Conservation (phyloP, 2,888 invertebrate genomes). For the Allygus modestus region DNA sequence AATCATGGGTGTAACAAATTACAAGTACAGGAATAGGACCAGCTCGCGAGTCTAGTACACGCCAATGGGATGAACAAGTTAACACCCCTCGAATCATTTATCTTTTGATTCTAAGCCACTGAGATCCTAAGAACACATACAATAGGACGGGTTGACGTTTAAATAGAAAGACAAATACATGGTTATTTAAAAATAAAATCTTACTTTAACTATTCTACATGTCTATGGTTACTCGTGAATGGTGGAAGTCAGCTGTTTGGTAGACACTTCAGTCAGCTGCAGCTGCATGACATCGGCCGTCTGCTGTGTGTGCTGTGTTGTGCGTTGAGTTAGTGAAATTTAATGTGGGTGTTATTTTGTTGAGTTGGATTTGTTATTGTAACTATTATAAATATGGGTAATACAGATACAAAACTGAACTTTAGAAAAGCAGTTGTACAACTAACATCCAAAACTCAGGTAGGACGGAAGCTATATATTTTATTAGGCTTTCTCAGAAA, state of each 20-base stretch:
- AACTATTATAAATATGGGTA: conserved; percentile 94
- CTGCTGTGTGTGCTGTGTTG: conserved; percentile 39
- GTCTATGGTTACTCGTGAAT: too few species aligned
- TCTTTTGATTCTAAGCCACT: too few species aligned
- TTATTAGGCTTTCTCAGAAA: conserved; percentile 40
- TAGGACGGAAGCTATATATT: conserved; percentile 73
- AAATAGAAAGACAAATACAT: too few species aligned
- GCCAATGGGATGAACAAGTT: too few species aligned
- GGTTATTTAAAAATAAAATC: too few species aligned
- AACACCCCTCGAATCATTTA: too few species aligned
- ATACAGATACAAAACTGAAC: conserved; percentile 98
- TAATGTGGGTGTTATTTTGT: conserved; percentile 16
- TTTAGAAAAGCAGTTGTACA: conserved; percentile 99
- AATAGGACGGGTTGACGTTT: too few species aligned
- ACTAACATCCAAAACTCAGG: conserved; percentile 97
- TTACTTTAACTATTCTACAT: too few species aligned
- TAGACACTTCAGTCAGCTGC: neutral
- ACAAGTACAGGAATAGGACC: too few species aligned
- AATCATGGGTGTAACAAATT: too few species aligned
- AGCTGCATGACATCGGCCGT: neutral
- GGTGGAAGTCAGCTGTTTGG: neutral
- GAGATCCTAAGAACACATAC: too few species aligned
- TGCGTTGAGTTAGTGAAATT: neutral
- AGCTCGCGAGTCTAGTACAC: too few species aligned
- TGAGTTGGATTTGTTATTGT: conserved; percentile 3